Conservation (phyloP, 2,797 vertebrate genomes). For the Malacoctenus gilli region DNA sequence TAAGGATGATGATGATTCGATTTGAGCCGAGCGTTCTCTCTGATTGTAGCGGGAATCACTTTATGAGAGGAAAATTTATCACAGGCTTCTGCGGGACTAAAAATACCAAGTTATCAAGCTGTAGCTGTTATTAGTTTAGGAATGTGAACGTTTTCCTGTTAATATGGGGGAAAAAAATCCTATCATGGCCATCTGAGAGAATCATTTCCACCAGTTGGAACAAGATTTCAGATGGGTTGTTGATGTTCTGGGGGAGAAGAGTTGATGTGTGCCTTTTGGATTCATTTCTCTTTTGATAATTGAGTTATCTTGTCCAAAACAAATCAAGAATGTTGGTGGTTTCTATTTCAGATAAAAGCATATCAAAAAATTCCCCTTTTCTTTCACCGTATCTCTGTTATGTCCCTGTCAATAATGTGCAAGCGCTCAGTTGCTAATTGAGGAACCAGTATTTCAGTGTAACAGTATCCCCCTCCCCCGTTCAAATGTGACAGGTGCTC, state of each 20-base stretch:
- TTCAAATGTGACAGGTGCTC: conserved; percentile 28
- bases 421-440: conserved; percentile 11
- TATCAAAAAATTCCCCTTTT: conserved; percentile 26
- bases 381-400: conserved; percentile 24
- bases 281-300: conserved; percentile 35
- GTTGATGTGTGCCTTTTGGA: conserved; percentile 68
- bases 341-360: conserved; percentile 11
- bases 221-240: conserved; percentile 23
- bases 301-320: conserved; percentile 17
- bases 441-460: conserved; percentile 2
- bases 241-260: conserved; percentile 22
- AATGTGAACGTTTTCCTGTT: conserved; percentile 28
- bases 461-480: conserved; percentile 6
- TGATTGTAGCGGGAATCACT: no score
- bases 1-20: not conserved
- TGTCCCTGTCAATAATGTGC: conserved; percentile 21
- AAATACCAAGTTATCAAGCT: conserved; percentile 3
- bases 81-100: not conserved
- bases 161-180: conserved; percentile 16
- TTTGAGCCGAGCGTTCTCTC: no score
- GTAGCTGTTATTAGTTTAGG: conserved; percentile 12
- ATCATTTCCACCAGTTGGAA: conserved; percentile 11
- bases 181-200: conserved; percentile 3
- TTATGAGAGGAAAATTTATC: no score
- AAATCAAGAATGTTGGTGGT: conserved; percentile 24